Percentiles rank a stretch among this genome's conserved stretches.
Conservation (phyloP, 2,888 invertebrate genomes). For the Eumacrocentrus americanus region DNA sequence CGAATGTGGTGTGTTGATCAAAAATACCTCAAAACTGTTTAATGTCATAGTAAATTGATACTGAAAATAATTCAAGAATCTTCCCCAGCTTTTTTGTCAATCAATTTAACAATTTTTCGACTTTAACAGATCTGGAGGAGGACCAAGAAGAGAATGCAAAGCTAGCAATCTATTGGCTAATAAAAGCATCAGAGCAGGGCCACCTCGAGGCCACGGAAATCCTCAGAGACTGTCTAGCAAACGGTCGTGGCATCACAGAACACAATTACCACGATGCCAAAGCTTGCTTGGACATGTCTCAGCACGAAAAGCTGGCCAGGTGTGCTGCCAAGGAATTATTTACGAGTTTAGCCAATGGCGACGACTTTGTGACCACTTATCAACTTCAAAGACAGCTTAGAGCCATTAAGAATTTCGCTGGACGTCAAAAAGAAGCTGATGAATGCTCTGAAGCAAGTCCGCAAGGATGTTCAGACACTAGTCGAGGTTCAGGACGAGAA, state of each 20-base stretch:
- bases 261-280: constrained; percentile 77
- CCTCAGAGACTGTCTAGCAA: constrained; percentile 75
- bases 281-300: constrained; percentile 81
- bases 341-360: constrained; percentile 83
- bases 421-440: neutral
- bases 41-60: neutral
- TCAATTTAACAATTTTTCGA: neutral
- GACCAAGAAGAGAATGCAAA: constrained; percentile 78
- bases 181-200: constrained; percentile 92
- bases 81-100: no score
- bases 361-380: constrained; percentile 84
- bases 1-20: constrained; percentile 69
- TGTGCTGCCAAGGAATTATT: constrained; percentile 88
- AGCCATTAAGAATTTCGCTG: constrained; percentile 38
- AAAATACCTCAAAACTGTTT: constrained; percentile 3
- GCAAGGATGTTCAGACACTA: neutral
- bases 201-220: constrained; percentile 85
- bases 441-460: neutral
- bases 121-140: constrained; percentile 67
- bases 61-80: neutral
- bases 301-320: constrained; percentile 85
- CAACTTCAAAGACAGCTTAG: constrained; percentile 79
- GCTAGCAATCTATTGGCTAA: constrained; percentile 87
- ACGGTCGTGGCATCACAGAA: constrained; percentile 75
- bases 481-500: neutral